Evolutionary conservation across 2,888 invertebrate species (phyloP).

Genomic region (Cantharis nigra): DNA sequence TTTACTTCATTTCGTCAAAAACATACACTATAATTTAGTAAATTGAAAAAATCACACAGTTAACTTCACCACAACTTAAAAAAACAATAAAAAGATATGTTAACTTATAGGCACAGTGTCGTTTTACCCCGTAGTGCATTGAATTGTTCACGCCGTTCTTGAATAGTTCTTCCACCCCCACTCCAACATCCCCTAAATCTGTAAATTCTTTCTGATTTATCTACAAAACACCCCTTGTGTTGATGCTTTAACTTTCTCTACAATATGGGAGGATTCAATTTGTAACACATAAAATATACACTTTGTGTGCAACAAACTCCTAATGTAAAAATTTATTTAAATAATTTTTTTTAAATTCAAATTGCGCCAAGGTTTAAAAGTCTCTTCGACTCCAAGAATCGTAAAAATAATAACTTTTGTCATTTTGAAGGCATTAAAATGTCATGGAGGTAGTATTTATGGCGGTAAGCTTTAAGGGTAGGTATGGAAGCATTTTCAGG

Average conservation of each 20-base stretch:
- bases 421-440: not conserved
- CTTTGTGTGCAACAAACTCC: not conserved
- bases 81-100: constrained; percentile 5
- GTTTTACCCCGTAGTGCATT: constrained; percentile 26
- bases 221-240: constrained; percentile 38
- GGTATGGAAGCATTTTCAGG: no score
- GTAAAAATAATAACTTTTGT: not conserved
- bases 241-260: constrained; percentile 23
- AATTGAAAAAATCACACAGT: not conserved
- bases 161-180: constrained; percentile 46
- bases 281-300: not conserved
- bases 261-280: constrained; percentile 35
- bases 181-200: constrained; percentile 43
- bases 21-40: not conserved
- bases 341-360: not conserved
- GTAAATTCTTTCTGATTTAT: constrained; percentile 48
- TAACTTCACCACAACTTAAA: constrained; percentile 6
- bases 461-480: not conserved
- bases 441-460: not conserved
- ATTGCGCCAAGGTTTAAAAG: not conserved
- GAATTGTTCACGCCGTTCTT: constrained; percentile 44
- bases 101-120: constrained; percentile 21
- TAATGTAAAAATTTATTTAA: not conserved
- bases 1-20: not conserved
- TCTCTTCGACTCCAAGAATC: not conserved